Base-by-base conservation (phyloP, 1,140 invertebrate genomes). In the Polypedilum pembai region DNA sequence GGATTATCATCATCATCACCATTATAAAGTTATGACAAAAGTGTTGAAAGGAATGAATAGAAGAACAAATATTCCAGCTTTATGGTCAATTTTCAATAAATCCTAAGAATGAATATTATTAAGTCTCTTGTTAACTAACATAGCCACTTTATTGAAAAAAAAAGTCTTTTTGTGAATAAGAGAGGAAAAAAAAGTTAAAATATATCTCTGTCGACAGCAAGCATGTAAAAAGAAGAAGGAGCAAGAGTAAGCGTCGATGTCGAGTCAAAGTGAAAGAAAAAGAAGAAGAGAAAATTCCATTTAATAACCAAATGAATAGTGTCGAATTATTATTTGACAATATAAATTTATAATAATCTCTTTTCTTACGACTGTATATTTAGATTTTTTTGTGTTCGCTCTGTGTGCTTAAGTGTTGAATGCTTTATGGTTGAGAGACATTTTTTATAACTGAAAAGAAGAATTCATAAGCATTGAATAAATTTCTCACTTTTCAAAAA, bases 341-440 rank as follows among this genome's bases (percentile, higher is more conserved):
- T 69, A 69, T 69, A 69, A 69, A 69, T 69, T 69, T 69, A 69
- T 69, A 69, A 69, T 69, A 69, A 69, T 69, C 65, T 69, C 65
- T 18, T 69, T 56, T 56, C 45, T n/a, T n/a, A 56, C n/a, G 45
- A n/a, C 12, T 56, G 24, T 33, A 5, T 33, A 33, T 33, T 33
- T 33, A 33, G 24, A 33, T 33, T 33, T 33, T 33, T 33, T 33
- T 33, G n/a, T 33, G 24, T 33, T 56, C 45, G n/a, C 8, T n/a
- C n/a, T 56, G 45, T 56, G 45, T 56, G n/a, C n/a, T 56, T 18
- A 69, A 69, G 65, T 69, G 65, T 69, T 69, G 65, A 69, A 69
- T 69, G 65, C 65, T 69, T 69, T 69, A 69, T 69, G 18, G 65
- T 69, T 69, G n/a, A 69, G 65, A 69, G 17, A 20, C 20, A 69